Evolutionary conservation across 2,113 vertebrate species (phyloP).

Genomic region (Desmodus rotundus): DNA sequence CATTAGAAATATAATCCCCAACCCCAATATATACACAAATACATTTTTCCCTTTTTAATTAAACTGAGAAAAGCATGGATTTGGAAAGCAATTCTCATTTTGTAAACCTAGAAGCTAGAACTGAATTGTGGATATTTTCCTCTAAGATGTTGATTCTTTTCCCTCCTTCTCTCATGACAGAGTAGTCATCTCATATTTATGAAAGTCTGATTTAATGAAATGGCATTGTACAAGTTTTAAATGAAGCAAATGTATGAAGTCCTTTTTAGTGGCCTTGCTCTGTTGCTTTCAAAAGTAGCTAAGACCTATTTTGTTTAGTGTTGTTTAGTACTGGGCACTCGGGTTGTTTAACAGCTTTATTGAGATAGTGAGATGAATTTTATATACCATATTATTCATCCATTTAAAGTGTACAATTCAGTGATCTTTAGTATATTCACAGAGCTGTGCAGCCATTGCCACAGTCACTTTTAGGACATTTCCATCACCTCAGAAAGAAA

Average conservation of each 20-base stretch:
- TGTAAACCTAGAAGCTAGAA: background rate
- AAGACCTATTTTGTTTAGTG: background rate
- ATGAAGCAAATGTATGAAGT: background rate
- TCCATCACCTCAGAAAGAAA: background rate
- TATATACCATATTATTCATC: background rate
- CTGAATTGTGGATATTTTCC: background rate
- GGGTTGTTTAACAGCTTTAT: constrained; percentile 2
- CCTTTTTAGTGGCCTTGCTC: background rate
- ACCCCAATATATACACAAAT: background rate
- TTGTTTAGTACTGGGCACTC: background rate
- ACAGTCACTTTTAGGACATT: no score
- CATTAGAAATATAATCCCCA: background rate
- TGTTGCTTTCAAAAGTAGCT: constrained; percentile 5
- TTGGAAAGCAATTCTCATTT: background rate
- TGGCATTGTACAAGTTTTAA: constrained; percentile 2
- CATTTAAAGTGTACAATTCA: background rate
- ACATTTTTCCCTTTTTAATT: background rate
- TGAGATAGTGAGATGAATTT: background rate
- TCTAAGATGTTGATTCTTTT: background rate
- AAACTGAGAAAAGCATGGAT: background rate
- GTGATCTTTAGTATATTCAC: no score
- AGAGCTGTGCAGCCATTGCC: no score
- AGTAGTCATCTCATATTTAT: background rate
- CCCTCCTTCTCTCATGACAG: background rate
- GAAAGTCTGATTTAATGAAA: constrained; percentile 13